These are phyloP conservation scores for Odobenus rosmarus DNA, from an alignment of 2,113 vertebrate species.

Conservation along the genomic window DNA sequence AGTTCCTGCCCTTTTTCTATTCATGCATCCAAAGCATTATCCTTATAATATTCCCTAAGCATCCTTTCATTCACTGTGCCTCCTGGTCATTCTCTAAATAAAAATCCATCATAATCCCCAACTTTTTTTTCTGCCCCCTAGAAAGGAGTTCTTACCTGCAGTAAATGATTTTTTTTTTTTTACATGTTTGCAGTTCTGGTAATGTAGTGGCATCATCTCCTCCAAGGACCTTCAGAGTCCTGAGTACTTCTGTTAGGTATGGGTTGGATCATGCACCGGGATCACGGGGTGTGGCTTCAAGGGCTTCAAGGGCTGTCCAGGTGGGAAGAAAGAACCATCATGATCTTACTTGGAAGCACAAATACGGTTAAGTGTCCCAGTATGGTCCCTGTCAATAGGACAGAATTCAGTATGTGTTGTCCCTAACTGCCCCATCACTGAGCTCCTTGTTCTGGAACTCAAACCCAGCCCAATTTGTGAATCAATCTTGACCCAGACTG, in stretches of 20 bases:
- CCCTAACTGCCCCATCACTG: neutral
- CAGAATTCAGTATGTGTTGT: neutral
- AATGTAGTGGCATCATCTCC: neutral
- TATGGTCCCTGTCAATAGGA: neutral
- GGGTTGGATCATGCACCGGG: neutral
- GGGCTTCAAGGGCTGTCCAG: neutral
- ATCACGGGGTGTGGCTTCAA: neutral
- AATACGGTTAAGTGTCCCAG: neutral
- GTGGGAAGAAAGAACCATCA: neutral
- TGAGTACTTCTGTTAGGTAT: neutral
- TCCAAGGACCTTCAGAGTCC: neutral
- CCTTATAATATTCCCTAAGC: neutral
- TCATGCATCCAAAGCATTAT: neutral
- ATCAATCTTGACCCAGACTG: neutral
- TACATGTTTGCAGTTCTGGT: neutral
- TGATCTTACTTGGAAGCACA: neutral
- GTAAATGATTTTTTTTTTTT: neutral
- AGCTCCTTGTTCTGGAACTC: neutral
- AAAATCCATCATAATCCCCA: neutral
- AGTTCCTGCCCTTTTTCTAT: neutral
- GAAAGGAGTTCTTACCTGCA: neutral
- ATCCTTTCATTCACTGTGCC: neutral
- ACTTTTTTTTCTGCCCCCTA: neutral
- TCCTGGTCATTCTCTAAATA: neutral
- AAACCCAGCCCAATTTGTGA: neutral